These are phyloP conservation scores for Vannuccia rotundouncinata DNA, from an alignment of 2,888 invertebrate genomes.

Conservation along the genomic window DNA sequence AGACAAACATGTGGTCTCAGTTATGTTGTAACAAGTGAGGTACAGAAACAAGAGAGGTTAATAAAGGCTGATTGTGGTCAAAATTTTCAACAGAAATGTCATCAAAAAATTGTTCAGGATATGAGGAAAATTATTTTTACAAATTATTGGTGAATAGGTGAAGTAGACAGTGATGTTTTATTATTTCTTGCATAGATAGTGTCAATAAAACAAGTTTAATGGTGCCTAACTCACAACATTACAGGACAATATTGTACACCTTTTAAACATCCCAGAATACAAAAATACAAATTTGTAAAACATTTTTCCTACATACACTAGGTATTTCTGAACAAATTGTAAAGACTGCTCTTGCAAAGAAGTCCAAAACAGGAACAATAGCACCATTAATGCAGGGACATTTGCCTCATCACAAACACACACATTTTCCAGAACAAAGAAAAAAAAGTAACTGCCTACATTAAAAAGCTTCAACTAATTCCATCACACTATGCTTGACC, in stretches of 20 bases:
- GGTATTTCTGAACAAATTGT: background rate
- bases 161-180: background rate
- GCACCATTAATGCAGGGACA: background rate
- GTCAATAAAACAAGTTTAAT: background rate
- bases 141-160: background rate
- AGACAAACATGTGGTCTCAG: background rate
- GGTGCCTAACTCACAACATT: background rate
- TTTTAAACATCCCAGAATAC: background rate
- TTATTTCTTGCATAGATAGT: background rate
- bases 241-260: background rate
- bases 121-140: background rate
- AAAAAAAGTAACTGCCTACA: background rate
- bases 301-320: background rate
- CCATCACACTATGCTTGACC: background rate
- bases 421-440: background rate
- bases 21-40: background rate
- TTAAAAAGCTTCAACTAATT: background rate
- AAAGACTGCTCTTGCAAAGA: background rate
- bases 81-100: background rate
- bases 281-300: background rate
- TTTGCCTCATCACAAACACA: background rate
- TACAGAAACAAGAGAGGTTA: background rate
- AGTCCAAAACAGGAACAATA: background rate
- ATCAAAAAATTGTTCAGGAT: background rate
- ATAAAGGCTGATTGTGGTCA: background rate